Conservation (phyloP, 2,888 invertebrate genomes). For the Acleris holmiana region DNA sequence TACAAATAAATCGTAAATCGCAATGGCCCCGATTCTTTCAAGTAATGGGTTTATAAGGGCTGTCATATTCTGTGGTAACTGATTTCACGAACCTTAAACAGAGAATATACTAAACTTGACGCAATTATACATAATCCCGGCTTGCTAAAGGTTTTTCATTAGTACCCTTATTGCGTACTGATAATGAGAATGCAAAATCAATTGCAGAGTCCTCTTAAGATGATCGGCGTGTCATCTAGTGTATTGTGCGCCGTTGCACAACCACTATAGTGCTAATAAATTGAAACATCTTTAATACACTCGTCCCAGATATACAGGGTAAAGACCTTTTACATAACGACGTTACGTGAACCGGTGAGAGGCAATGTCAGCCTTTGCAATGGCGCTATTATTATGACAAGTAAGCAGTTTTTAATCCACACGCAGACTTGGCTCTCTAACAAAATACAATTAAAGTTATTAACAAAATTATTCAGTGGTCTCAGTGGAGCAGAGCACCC, state of each 20-base stretch:
- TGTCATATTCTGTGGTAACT: too few species aligned
- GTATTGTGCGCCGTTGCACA: slow-evolving; percentile 61
- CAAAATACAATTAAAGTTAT: slow-evolving; percentile 23
- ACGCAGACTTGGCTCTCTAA: slow-evolving; percentile 47
- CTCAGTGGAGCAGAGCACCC: background rate
- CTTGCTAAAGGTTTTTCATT: too few species aligned
- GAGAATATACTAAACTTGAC: too few species aligned
- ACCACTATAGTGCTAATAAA: slow-evolving; percentile 71
- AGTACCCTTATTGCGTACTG: too few species aligned
- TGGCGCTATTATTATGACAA: slow-evolving; percentile 65
- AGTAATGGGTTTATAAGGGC: too few species aligned
- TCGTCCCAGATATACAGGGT: slow-evolving; percentile 81
- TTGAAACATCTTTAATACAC: slow-evolving; percentile 74
- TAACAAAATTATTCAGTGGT: too few species aligned
- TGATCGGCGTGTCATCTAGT: slow-evolving; percentile 49
- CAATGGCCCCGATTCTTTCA: too few species aligned
- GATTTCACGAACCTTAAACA: too few species aligned
- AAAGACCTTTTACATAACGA: slow-evolving; percentile 81
- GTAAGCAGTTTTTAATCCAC: slow-evolving; percentile 56
- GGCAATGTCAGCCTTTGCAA: slow-evolving; percentile 78
- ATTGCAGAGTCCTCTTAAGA: slow-evolving; percentile 42
- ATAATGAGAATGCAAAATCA: background rate
- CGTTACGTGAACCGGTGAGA: slow-evolving; percentile 78
- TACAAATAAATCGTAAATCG: too few species aligned
- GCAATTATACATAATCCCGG: too few species aligned